These are phyloP conservation scores for Teleopsis dalmanni DNA, from an alignment of 1,140 invertebrate species.

Conservation along the genomic window DNA sequence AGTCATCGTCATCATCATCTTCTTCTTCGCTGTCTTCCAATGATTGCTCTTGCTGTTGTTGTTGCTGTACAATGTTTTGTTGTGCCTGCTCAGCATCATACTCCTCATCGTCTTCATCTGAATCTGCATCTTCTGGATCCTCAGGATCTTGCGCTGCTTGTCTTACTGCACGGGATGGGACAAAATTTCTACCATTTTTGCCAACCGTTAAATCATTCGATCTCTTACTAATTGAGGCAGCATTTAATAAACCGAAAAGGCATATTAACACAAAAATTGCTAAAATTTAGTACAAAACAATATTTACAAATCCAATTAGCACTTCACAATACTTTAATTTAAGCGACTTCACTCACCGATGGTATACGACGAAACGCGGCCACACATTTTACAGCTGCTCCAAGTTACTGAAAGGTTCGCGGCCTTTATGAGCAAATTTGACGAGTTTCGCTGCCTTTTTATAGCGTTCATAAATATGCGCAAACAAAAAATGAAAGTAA, in stretches of 20 bases:
- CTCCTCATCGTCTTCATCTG: conserved; percentile 23
- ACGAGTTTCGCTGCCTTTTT: neutral
- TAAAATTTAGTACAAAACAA: neutral
- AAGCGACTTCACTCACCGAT: conserved; percentile 4
- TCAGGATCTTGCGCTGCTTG: neutral
- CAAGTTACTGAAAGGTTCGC: neutral
- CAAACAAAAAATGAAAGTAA: too few species aligned
- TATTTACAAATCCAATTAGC: neutral
- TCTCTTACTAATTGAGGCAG: neutral
- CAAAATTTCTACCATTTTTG: too few species aligned
- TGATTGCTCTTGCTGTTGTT: conserved; percentile 5
- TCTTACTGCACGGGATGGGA: too few species aligned
- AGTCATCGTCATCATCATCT: conserved; percentile 17
- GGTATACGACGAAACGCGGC: neutral
- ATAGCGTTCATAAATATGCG: too few species aligned
- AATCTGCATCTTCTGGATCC: conserved; percentile 12
- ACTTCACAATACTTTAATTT: neutral
- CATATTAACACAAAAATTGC: neutral
- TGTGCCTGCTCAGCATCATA: conserved; percentile 11
- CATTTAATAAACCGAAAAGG: neutral
- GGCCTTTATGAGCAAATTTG: conserved; percentile 8
- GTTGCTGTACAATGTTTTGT: conserved; percentile 4
- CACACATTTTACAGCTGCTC: conserved; percentile 5
- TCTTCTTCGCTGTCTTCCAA: conserved; percentile 6
- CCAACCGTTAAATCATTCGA: too few species aligned